A percentile compares a stretch with the other conserved stretches of the same genome.
Evolutionary conservation across 2,888 invertebrate genomes (phyloP).

Genomic region (Thymelicus sylvestris): DNA sequence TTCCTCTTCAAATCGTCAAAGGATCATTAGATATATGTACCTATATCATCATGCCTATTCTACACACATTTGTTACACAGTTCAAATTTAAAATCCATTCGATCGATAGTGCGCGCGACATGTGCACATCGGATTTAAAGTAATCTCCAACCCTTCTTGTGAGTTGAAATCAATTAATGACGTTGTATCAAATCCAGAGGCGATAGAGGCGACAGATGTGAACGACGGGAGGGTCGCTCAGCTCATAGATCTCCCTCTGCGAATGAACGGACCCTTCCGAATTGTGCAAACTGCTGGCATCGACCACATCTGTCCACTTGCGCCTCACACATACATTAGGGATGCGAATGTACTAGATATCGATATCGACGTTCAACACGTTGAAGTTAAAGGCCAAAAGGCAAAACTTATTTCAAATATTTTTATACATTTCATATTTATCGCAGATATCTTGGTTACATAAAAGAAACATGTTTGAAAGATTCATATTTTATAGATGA

Average conservation of each 20-base stretch:
- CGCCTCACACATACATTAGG: constrained; percentile 47
- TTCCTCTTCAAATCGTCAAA: too few species aligned
- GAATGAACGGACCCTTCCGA: constrained; percentile 64
- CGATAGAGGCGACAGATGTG: constrained; percentile 78
- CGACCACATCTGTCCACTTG: constrained; percentile 81
- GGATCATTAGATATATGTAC: too few species aligned
- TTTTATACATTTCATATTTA: too few species aligned
- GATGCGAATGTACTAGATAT: constrained; percentile 40
- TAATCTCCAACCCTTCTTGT: constrained; percentile 70
- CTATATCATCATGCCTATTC: background rate
- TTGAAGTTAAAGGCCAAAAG: too few species aligned
- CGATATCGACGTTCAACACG: constrained; percentile 33
- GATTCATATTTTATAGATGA: too few species aligned
- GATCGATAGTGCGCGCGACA: constrained; percentile 47
- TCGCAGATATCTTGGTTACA: too few species aligned
- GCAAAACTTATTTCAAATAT: too few species aligned
- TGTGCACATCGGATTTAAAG: constrained; percentile 57
- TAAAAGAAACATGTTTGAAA: too few species aligned
- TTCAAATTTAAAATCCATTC: constrained; percentile 4
- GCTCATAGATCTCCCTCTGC: constrained; percentile 68
- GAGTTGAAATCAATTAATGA: constrained; percentile 77
- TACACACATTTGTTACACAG: background rate
- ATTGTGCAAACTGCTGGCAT: constrained; percentile 78
- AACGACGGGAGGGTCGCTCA: constrained; percentile 69
- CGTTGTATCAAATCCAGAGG: constrained; percentile 75